Base-by-base conservation (phyloP, 2,113 vertebrate species). In the Dinomys branickii region DNA sequence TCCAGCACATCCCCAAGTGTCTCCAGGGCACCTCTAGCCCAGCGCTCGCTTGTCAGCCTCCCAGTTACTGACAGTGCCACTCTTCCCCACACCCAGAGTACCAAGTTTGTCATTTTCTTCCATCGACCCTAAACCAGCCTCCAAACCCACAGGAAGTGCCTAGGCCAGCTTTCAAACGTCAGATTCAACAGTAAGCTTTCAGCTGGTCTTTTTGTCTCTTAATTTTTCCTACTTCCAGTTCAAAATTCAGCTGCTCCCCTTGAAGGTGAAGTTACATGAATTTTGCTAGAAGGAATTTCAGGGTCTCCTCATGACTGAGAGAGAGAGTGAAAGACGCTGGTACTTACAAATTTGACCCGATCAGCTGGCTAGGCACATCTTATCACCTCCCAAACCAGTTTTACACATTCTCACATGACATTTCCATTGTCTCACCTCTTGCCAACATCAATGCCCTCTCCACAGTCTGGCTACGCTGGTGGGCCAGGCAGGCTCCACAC, bases 241-340 rank as follows among this genome's bases (percentile, higher is more conserved):
- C 71, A 83, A 0, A 94, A 11, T 9, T 82, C 59, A 84, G 63
- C 30, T 54, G 11, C 12, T 90, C 77, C 52, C 81, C 28, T 33
- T 61, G 30, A 94, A 38, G 69, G 59, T 84, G 81, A 78, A 82
- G 47, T 89, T 17, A 38, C 54, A 24, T 59, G 61, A 90, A 10
- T 93, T 93, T 90, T 96, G 58, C 7, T 92, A 80, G 24, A 69
- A 93, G 12, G 9, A 81, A n/a, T 94, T 94, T 56, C 38, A 94
- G 67, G 50, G 19, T 83, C 33, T 85, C n/a, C n/a, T 88, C 17
- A 58, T 41, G 35, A 67, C 2, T 30, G n/a, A 95, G 0, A 4
- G 54, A 33, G 33, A 44, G 63, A 71, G 38, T 75, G n/a, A 93
- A 81, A 35, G 12, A 56, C 54, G 47, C 59, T 50, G 33, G 30